These are phyloP conservation scores for Malacoraja senta DNA, from an alignment of 2,797 vertebrate species.

Conservation along the genomic window DNA sequence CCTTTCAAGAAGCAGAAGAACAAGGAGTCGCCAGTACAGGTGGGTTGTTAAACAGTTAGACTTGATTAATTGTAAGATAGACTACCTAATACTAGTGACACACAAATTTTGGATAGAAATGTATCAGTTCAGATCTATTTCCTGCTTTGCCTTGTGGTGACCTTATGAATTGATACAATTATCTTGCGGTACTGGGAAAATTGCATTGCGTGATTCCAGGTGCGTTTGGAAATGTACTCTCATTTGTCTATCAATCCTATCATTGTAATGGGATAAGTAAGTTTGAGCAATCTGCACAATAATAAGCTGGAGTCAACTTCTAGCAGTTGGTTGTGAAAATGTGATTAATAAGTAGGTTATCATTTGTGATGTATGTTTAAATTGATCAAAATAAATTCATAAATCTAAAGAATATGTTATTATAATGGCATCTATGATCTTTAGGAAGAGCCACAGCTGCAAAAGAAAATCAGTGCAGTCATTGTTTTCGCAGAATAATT, in stretches of 20 bases:
- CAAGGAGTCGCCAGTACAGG: slow-evolving; percentile 67
- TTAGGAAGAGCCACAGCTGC: not conserved
- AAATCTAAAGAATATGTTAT: not conserved
- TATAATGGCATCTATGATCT: not conserved
- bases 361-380: not conserved
- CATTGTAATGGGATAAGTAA: not conserved
- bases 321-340: not conserved
- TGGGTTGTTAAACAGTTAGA: slow-evolving; percentile 46
- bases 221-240: not conserved
- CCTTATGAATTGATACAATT: not conserved
- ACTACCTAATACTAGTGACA: not conserved
- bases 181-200: not conserved
- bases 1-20: slow-evolving; percentile 80
- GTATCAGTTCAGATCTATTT: not conserved
- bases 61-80: slow-evolving; percentile 3
- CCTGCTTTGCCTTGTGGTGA: not conserved
- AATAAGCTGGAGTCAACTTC: not conserved
- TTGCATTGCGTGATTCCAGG: not conserved
- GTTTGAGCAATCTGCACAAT: not conserved
- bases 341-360: not conserved
- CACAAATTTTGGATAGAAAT: not conserved
- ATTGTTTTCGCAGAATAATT: not conserved
- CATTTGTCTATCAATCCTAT: not conserved
- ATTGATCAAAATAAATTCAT: not conserved
- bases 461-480: not conserved